A percentile compares a stretch with the other conserved stretches of the same genome.
These are phyloP conservation scores for Meiosimyza platycephala DNA, from an alignment of 2,888 invertebrate species.

Conservation along the genomic window DNA sequence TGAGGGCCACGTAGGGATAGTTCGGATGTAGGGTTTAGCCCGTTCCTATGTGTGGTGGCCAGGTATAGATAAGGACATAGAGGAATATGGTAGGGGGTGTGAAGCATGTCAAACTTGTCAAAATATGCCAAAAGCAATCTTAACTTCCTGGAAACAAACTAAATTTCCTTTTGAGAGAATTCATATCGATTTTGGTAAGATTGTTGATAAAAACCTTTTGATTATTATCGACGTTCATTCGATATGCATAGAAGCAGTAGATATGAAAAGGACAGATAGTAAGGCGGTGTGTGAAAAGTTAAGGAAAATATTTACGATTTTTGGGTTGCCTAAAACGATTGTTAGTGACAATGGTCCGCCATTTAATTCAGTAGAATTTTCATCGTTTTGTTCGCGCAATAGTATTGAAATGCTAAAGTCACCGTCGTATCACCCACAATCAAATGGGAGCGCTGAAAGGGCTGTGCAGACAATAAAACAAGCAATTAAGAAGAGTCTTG, in stretches of 20 bases:
- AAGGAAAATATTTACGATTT: background rate
- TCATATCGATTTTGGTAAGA: too few relatives aligned
- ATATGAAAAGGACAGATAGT: background rate
- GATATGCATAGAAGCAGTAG: too few relatives aligned
- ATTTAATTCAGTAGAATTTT: background rate
- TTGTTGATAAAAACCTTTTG: too few relatives aligned
- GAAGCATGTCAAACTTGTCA: background rate
- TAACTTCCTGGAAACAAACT: background rate
- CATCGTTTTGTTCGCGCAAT: background rate
- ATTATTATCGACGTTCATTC: too few relatives aligned
- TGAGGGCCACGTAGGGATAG: background rate
- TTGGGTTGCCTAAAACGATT: background rate
- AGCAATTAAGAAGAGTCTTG: background rate
- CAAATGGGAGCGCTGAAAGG: background rate
- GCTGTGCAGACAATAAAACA: background rate
- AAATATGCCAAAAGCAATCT: background rate
- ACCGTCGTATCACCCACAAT: background rate
- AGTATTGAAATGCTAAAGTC: background rate
- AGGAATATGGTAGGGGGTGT: background rate
- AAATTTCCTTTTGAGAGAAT: background rate
- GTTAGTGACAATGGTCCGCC: background rate
- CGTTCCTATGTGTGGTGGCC: background rate
- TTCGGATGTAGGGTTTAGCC: background rate
- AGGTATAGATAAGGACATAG: background rate
- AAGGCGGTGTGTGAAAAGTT: background rate